Conservation (phyloP, 2,797 vertebrate species). For the Gallirallus australis region DNA sequence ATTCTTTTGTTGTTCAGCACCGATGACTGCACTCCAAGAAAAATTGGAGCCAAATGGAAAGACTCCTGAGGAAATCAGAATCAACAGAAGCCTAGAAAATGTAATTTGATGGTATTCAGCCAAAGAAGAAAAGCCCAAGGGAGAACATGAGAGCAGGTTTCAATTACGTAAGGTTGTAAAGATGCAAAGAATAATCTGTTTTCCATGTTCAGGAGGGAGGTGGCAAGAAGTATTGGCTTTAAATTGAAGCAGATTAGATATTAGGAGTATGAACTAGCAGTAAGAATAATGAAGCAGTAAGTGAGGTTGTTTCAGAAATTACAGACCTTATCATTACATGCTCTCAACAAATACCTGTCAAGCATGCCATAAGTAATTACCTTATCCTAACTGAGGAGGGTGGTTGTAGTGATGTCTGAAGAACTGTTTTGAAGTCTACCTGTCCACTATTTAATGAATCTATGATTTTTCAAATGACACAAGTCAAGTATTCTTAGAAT, state of each 20-base stretch:
- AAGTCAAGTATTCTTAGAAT: not conserved
- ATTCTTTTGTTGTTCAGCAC: not conserved
- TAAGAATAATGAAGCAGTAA: not conserved
- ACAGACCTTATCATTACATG: not conserved
- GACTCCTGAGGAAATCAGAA: not conserved
- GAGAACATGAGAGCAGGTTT: not conserved
- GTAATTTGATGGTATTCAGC: not conserved
- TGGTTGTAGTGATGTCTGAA: not conserved
- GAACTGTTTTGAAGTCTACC: not conserved
- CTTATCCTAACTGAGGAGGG: not conserved
- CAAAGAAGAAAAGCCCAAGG: not conserved
- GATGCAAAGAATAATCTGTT: not conserved
- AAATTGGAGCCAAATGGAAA: not conserved
- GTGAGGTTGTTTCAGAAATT: not conserved
- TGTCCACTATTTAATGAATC: not conserved
- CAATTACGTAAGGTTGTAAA: not conserved
- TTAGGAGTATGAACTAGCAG: not conserved
- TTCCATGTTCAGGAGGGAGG: not conserved
- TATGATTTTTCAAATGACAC: not conserved
- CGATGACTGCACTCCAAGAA: not conserved
- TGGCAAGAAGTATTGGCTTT: not conserved
- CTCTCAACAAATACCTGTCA: not conserved
- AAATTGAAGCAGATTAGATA: not conserved
- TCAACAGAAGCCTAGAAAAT: not conserved
- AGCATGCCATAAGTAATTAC: not conserved